Base-by-base conservation (phyloP, 2,113 vertebrate species). In the Pica pica region DNA sequence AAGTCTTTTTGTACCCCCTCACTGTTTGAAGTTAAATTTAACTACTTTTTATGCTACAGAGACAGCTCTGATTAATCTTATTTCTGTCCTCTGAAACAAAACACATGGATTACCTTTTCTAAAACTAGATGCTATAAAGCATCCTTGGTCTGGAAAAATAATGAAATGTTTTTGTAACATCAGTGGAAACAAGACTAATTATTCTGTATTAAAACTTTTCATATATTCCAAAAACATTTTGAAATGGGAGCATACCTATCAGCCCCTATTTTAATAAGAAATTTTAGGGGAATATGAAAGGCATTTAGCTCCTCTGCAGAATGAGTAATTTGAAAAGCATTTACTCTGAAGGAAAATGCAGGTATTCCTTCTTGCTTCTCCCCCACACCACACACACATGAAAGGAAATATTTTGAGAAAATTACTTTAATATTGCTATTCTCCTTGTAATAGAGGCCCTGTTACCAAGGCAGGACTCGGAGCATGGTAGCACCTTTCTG, bases 371-470 rank as follows among this genome's bases (percentile, higher is more conserved):
- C 50, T 55, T 76, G 28, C 87, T 65, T 69, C 74, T 75, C 49
- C 59, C 67, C 30, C 59, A 61, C 30, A 46, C 21, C 46, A 87
- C 7, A 5, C 22, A 55, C 0, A 11, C 71, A 91, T 63, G 67
- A 78, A 70, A 90, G 70, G 44, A 95, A 93, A 88, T 74, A 16
- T 90, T 81, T 87, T 6, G 59, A 90, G 91, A 94, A 97, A 95
- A 96, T 95, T 50, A 94, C 95, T 93, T 87, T 94, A 94, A 95
- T 91, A 91, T 88, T 95, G 67, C 74, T 77, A 26, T 77, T 93
- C 37, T 96, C 49, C 70, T 83, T 19, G 67, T 79, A 59, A 83
- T 16, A 79, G 63, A 92, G 73, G 78, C 70, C 33, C 77, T 63
- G 78, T 87, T 80, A 35, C 20, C 33, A 37, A 91, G 63, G 74